A percentile compares a stretch with the other conserved stretches of the same genome.
These are phyloP conservation scores for Apodemia hepburni DNA, from an alignment of 2,888 invertebrate genomes.

Conservation along the genomic window DNA sequence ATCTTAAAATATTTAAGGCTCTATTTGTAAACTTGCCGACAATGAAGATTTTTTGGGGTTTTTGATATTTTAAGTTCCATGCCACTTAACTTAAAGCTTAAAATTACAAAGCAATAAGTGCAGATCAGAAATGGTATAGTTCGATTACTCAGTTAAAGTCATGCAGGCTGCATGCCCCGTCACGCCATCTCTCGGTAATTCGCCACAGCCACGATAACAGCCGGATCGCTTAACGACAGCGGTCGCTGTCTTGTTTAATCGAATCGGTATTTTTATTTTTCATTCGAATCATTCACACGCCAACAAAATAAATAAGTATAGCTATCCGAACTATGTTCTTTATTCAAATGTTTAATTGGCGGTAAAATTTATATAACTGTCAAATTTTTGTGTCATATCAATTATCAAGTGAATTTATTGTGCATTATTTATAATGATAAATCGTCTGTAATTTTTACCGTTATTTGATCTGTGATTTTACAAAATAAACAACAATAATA, in stretches of 20 bases:
- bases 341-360: slow-evolving; percentile 36
- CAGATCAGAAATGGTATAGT: slow-evolving; percentile 34
- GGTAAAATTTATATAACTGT: slow-evolving; percentile 33
- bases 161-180: slow-evolving; percentile 54
- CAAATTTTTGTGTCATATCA: slow-evolving; percentile 46
- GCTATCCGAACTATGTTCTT: slow-evolving; percentile 31
- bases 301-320: slow-evolving; percentile 27
- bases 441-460: slow-evolving; percentile 48
- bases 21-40: background rate
- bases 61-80: background rate
- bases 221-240: slow-evolving; percentile 35
- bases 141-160: slow-evolving; percentile 66
- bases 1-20: slow-evolving; percentile 40
- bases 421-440: slow-evolving; percentile 42
- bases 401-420: slow-evolving; percentile 51
- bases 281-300: slow-evolving; percentile 29
- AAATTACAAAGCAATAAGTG: background rate
- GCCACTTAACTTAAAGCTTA: background rate
- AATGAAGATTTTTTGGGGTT: background rate
- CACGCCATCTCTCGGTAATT: slow-evolving; percentile 49
- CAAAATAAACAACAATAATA: slow-evolving; percentile 5
- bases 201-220: slow-evolving; percentile 38
- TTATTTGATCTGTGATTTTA: slow-evolving; percentile 22
- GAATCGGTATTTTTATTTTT: slow-evolving; percentile 37
- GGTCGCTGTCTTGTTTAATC: slow-evolving; percentile 62